Conservation (phyloP, 23 tunicate species). For the Aplidium turbinatum region DNA sequence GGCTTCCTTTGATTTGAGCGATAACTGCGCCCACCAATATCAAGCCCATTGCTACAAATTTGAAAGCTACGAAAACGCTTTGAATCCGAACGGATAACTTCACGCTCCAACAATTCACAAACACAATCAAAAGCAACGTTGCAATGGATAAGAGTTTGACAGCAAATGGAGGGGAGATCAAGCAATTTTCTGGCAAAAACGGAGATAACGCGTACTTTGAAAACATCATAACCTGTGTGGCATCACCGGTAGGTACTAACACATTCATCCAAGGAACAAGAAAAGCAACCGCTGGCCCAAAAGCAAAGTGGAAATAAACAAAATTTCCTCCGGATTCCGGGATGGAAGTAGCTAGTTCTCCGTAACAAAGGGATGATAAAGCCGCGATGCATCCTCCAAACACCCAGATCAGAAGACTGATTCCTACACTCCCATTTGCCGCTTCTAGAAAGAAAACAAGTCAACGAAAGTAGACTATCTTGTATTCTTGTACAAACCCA, state of each 20-base stretch:
- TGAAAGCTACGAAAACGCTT: conserved; percentile 9
- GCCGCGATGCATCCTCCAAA: no score
- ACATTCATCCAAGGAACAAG: no score
- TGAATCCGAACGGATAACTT: conserved; percentile 14
- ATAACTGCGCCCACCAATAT: conserved; percentile 21
- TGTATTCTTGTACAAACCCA: no score
- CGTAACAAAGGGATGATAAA: no score
- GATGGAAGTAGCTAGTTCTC: no score
- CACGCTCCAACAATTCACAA: conserved; percentile 27
- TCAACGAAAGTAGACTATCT: no score
- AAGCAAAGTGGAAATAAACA: no score
- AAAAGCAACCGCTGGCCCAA: no score
- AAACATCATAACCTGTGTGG: conserved; percentile 8
- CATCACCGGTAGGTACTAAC: not conserved
- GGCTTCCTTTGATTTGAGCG: conserved; percentile 3
- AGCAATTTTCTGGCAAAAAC: conserved; percentile 23
- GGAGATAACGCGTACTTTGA: conserved; percentile 24
- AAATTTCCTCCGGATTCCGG: no score
- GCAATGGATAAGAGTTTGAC: conserved; percentile 1
- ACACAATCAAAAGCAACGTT: not conserved
- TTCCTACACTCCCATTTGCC: conserved; percentile 25
- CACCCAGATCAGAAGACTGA: no score
- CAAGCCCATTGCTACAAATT: conserved; percentile 7
- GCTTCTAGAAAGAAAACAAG: no score
- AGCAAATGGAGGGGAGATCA: not conserved